A percentile compares a stretch with the other conserved stretches of the same genome.
These are phyloP conservation scores for Liolophura sinensis DNA, from an alignment of 1,140 invertebrate genomes.

Conservation along the genomic window DNA sequence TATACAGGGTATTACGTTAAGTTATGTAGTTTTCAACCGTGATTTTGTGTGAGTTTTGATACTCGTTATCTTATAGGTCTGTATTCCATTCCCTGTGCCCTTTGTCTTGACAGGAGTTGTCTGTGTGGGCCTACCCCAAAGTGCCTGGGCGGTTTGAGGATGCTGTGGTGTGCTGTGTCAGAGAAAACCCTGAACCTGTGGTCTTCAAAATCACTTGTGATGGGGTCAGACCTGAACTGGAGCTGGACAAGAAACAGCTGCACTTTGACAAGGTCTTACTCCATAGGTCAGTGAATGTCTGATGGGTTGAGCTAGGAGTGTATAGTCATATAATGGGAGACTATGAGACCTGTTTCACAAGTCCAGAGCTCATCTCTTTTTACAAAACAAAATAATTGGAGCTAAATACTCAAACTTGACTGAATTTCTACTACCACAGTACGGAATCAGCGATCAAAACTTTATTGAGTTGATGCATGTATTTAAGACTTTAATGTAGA, in stretches of 20 bases:
- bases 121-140: conserved; percentile 57
- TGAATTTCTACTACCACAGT: too few relatives aligned
- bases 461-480: too few relatives aligned
- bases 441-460: too few relatives aligned
- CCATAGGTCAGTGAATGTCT: conserved; percentile 41
- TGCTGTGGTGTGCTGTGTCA: conserved; percentile 56
- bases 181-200: conserved; percentile 59
- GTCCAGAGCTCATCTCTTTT: too few relatives aligned
- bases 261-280: conserved; percentile 59
- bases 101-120: conserved; percentile 25
- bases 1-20: too few relatives aligned
- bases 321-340: background rate
- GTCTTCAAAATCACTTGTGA: conserved; percentile 56
- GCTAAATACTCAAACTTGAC: too few relatives aligned
- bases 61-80: too few relatives aligned
- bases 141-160: conserved; percentile 50
- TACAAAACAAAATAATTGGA: too few relatives aligned
- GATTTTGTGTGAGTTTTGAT: too few relatives aligned
- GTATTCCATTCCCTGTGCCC: background rate
- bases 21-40: too few relatives aligned
- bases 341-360: too few relatives aligned
- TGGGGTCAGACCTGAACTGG: conserved; percentile 54
- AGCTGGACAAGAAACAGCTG: conserved; percentile 56
- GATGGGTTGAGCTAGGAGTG: background rate
- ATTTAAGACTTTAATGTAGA: too few relatives aligned